These are phyloP conservation scores for Cremastinae sp. DNA, from an alignment of 2,888 invertebrate genomes.

Conservation along the genomic window DNA sequence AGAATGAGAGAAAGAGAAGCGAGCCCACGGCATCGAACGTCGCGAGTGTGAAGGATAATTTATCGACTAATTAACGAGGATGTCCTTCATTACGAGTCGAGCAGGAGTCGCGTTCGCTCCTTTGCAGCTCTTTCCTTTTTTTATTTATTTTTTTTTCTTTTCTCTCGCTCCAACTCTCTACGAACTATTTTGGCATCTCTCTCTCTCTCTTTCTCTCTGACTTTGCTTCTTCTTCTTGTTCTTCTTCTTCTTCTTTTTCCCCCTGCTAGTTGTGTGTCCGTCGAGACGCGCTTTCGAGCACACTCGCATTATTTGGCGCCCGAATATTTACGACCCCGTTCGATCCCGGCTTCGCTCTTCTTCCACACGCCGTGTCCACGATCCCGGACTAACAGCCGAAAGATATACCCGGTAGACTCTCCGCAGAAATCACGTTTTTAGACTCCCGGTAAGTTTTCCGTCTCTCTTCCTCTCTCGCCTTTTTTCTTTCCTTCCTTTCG, in stretches of 20 bases:
- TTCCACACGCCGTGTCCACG: slow-evolving; percentile 46
- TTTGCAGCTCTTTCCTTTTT: slow-evolving; percentile 44
- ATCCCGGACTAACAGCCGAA: slow-evolving; percentile 1
- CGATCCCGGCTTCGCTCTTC: slow-evolving; percentile 65
- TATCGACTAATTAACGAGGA: slow-evolving; percentile 80
- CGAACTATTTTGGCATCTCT: slow-evolving; percentile 40
- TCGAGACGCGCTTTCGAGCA: slow-evolving; percentile 69
- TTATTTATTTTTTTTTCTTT: slow-evolving; percentile 35
- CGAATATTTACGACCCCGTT: slow-evolving; percentile 79
- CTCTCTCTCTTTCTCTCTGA: slow-evolving; percentile 26
- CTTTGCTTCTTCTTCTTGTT: slow-evolving; percentile 16
- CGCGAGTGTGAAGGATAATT: slow-evolving; percentile 77
- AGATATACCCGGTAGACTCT: too few species aligned
- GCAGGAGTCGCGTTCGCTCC: slow-evolving; percentile 69
- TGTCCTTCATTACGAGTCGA: slow-evolving; percentile 79
- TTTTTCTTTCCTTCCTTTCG: background rate
- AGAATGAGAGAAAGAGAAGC: slow-evolving; percentile 51
- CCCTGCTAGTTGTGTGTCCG: slow-evolving; percentile 39
- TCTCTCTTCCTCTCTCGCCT: slow-evolving; percentile 38
- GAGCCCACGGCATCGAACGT: slow-evolving; percentile 70
- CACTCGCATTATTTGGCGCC: slow-evolving; percentile 77
- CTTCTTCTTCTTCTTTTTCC: slow-evolving; percentile 29
- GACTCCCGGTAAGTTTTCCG: slow-evolving; percentile 7
- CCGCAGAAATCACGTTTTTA: too few species aligned
- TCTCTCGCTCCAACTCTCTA: slow-evolving; percentile 15